A percentile compares a stretch with the other conserved stretches of the same genome.
These are phyloP conservation scores for Mirounga angustirostris DNA, from an alignment of 2,113 vertebrate genomes.

Conservation along the genomic window DNA sequence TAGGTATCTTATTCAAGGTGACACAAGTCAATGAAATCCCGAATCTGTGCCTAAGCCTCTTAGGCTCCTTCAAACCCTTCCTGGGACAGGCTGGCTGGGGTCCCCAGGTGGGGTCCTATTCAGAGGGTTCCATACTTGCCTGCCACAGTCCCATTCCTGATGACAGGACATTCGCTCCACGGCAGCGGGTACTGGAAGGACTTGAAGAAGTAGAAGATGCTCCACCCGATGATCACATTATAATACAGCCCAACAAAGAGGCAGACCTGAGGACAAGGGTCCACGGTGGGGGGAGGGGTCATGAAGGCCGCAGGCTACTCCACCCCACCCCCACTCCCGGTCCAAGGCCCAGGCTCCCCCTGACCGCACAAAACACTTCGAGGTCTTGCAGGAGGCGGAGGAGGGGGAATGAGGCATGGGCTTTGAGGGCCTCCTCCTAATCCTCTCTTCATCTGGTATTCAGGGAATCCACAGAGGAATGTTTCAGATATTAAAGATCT, in stretches of 20 bases:
- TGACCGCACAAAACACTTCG: not conserved
- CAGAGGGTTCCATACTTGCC: slow-evolving; percentile 87
- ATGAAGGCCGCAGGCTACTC: not conserved
- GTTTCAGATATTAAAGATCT: slow-evolving; percentile 51
- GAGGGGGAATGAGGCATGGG: accelerated
- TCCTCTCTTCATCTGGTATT: slow-evolving; percentile 25
- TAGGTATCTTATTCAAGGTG: not conserved
- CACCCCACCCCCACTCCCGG: accelerated
- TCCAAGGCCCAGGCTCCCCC: not conserved
- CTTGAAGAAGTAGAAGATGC: slow-evolving; percentile 99
- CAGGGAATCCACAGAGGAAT: slow-evolving; percentile 44
- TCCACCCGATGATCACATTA: slow-evolving; percentile 99
- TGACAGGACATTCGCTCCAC: slow-evolving; percentile 96
- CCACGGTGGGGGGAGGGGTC: accelerated
- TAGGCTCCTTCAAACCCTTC: not conserved
- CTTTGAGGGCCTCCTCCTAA: not conserved
- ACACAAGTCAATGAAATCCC: not conserved
- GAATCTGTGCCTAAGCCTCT: not conserved
- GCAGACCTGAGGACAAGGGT: slow-evolving; percentile 90
- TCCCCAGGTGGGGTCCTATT: not conserved
- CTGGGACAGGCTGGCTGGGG: not conserved
- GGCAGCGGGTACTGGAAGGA: slow-evolving; percentile 98
- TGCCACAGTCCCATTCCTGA: slow-evolving; percentile 91
- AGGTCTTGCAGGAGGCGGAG: not conserved
- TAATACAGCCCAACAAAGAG: slow-evolving; percentile 98